phyloP scores from a whole-genome alignment of 2,888 invertebrate species.

The Strigamia transsilvanica region DNA sequence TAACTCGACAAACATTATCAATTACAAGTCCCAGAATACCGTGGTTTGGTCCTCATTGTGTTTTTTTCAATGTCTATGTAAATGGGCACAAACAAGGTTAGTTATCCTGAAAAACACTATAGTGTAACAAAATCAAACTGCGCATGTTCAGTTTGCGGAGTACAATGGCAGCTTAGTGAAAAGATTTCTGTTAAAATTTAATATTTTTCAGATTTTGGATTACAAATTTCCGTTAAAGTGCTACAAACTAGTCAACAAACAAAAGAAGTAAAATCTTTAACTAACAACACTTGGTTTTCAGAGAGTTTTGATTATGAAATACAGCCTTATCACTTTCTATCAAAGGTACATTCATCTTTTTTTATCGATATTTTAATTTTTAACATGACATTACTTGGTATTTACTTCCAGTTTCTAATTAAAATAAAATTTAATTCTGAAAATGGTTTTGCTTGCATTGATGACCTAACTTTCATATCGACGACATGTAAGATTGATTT shows the following conservation, averaged over 20 bases:
- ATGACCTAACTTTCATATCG: neutral
- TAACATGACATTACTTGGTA: neutral
- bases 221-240: no score
- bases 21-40: neutral
- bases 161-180: no score
- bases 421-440: neutral
- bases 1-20: no score
- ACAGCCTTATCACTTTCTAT: no score
- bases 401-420: neutral
- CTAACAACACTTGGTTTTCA: no score
- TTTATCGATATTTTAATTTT: neutral
- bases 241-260: no score
- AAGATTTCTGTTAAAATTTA: neutral
- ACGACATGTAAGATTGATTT: neutral
- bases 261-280: no score
- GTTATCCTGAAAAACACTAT: no score
- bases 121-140: no score
- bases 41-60: neutral
- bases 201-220: neutral
- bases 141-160: no score
- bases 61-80: neutral
- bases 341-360: no score
- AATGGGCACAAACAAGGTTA: neutral
- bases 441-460: neutral
- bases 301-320: no score